Evolutionary conservation across 2,113 vertebrate genomes (phyloP), one percentile per base, ranked within the genome.

Genomic region (Thalassoma bifasciatum): DNA sequence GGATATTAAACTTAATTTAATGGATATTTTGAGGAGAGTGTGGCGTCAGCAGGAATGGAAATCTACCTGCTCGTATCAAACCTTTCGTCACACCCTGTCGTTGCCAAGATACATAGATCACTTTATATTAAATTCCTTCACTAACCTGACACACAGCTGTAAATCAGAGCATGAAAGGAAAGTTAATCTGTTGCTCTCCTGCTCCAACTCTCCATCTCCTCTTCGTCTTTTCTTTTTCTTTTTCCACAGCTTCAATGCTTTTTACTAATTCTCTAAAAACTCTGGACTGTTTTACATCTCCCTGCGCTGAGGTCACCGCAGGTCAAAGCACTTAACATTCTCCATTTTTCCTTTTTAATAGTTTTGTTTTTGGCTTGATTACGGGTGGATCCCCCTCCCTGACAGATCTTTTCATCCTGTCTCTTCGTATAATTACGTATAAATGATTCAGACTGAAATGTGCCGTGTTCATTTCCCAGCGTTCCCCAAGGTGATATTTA

Each of bases 51-150:
- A 57, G 47, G 56, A 63, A 69, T 84, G 59, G 76, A 86, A 88
- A 85, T 82, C 66, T 82, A 88, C 82, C 81, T 86, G 82, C 84
- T 91, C 77, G 54, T 79, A 79, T 89, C 81, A 59, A 75, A 50
- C 69, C 57, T 89, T 90, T 89, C 52, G 78, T 92, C 89, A 89
- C 79, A 72, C 46, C 63, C 1, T 13, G 37, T 38, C 24, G 76
- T 67, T 90, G 90, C 91, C 89, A 92, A 91, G 83, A 91, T 62
- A 82, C 90, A 90, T 91, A 79, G 68, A 92, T 92, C 91, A 90
- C 82, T 86, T 88, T 88, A 92, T 90, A 93, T 93, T 93, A 92
- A 90, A 93, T 91, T 92, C 88, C 85, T 86, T 86, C 60, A 56
- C 82, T 81, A 79, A 81, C 53, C 65, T 89, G 91, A 91, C 88